Evolutionary conservation across 2,797 vertebrate species (phyloP), one percentile per base, ranked within the genome.

Genomic region (Acanthis flammea): DNA sequence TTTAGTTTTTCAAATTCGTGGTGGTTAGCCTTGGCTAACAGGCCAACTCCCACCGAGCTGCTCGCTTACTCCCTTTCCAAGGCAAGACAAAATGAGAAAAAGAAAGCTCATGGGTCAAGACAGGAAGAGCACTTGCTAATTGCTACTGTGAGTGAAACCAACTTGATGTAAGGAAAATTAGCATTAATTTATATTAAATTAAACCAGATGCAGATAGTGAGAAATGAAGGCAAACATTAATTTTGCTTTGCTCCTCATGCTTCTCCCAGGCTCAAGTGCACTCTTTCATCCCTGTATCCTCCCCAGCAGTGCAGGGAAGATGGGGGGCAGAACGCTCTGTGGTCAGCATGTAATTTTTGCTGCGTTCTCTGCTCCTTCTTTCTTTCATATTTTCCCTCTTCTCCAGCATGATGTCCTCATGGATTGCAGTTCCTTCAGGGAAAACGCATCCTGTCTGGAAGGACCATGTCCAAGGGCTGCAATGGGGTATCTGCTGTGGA

Each of bases 401-500:
- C 17, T 86, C 50, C 66, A 86, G 8, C 1, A 1, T 19, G 12
- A 23, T 11, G 4, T 44, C 41, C 60, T 31, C 37, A 31, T 0
- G 0, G 37, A 19, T 16, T 66, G 18, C 24, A n/a, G 31, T 12
- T 93, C 28, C 13, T 71, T 41, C 63, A 71, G 30, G 19, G 62
- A 86, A 33, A 23, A 27, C 8, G 9, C 10, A 14, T n/a, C 24
- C 61, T 42, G 7, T 14, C 42, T 1, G 1, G 5, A 9, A 31
- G 27, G 17, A 42, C 33, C n/a, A 14, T 62, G 22, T 37, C 50
- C 39, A 35, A 18, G 23, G 19, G 6, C 17, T 93, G 30, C 31
- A 35, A 13, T 14, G 19, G 22, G 19, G 17, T 50, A 19, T 53
- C 14, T 73, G 10, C 35, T 42, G 23, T 33, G 53, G 33, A 39